A percentile compares a stretch with the other conserved stretches of the same genome.
Conservation (phyloP, 2,797 vertebrate genomes). For the Oreochromis grahami region DNA sequence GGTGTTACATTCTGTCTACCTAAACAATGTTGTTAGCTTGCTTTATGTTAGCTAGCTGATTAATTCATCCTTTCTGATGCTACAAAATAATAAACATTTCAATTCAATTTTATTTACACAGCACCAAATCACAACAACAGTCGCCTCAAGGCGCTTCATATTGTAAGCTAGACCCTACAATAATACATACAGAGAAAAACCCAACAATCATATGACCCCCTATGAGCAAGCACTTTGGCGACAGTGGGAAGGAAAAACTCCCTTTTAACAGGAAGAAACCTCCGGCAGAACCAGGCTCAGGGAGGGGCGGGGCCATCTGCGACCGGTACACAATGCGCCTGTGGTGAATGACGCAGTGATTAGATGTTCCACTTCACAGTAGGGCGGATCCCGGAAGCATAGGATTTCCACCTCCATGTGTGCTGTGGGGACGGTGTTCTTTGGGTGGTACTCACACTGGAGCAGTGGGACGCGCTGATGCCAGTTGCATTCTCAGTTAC, state of each 20-base stretch:
- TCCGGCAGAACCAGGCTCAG: too few relatives aligned
- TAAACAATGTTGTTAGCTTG: not conserved
- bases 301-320: too few relatives aligned
- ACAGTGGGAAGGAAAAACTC: too few relatives aligned
- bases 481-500: rapidly evolving
- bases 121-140: not conserved
- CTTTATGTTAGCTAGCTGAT: not conserved
- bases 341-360: not conserved
- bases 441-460: not conserved
- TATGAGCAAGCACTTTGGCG: too few relatives aligned
- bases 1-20: not conserved
- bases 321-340: not conserved
- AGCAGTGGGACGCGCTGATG: not conserved
- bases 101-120: rapidly evolving
- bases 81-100: not conserved
- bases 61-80: not conserved
- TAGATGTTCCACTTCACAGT: not conserved
- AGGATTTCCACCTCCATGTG: not conserved
- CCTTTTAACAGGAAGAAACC: too few relatives aligned
- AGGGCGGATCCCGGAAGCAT: not conserved
- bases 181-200: too few relatives aligned
- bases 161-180: rapidly evolving
- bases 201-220: too few relatives aligned
- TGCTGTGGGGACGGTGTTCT: not conserved
- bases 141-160: rapidly evolving